Evolutionary conservation across 2,113 vertebrate genomes (phyloP), one percentile per base, ranked within the genome.

Genomic region (Pyrgilauda ruficollis): DNA sequence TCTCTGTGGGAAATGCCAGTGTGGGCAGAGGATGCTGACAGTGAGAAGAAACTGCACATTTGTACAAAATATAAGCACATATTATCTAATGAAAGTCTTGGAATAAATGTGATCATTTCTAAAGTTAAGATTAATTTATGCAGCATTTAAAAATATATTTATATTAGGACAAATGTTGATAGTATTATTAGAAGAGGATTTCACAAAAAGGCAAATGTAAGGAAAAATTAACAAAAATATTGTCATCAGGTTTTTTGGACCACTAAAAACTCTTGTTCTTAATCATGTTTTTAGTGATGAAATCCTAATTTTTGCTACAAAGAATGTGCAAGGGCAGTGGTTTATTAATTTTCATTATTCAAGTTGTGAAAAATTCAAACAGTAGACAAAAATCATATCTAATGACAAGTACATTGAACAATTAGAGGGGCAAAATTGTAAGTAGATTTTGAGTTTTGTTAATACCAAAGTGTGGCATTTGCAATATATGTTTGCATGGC

Each of bases 1-100:
- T 89, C 79, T 62, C 95, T 72, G 73, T 89, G 67, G 92, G 87
- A 93, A 89, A 93, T 68, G 87, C 31, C 76, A 43, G 39, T 84
- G 56, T 30, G 55, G 61, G 68, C 50, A 94, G 90, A 75, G 85
- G 58, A 67, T 55, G 47, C 53, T 93, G 69, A 59, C 64, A 77
- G 53, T n/a, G 58, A 94, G 67, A 76, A 91, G 64, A 91, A 86
- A 64, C 15, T 4, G 23, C 35, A 87, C 55, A 73, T 84, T 69
- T 73, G 41, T 78, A 61, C 63, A 88, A 96, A 94, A 91, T 64
- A 41, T 26, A 56, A 91, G 41, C 50, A 77, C 20, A 24, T 73
- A 31, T 53, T 81, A 27, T 67, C 30, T 89, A 74, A 62, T 67
- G 37, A 79, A 93, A 84, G 33, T 79, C 53, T 74, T 69, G 19